A percentile compares a stretch with the other conserved stretches of the same genome.
Evolutionary conservation across 2,797 vertebrate species (phyloP).

Genomic region (Pampus argenteus): DNA sequence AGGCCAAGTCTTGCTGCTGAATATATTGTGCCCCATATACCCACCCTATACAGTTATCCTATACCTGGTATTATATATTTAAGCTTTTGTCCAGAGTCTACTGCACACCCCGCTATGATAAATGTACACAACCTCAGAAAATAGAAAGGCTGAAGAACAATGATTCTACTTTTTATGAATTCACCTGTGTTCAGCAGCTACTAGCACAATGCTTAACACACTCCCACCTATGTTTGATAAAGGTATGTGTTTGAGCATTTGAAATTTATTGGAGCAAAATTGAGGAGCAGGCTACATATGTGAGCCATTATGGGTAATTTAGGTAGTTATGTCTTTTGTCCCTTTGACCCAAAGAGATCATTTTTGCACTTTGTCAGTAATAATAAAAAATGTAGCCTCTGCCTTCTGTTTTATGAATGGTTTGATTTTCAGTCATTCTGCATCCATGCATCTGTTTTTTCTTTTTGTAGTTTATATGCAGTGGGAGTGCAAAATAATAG

Average conservation of each 20-base stretch:
- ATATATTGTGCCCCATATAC: conserved; percentile 76
- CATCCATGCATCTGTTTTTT: conserved; percentile 8
- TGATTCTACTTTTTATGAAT: conserved; percentile 73
- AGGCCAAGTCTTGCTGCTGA: conserved; percentile 73
- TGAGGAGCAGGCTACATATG: conserved; percentile 75
- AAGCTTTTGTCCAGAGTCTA: conserved; percentile 75
- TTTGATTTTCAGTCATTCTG: conserved; percentile 65
- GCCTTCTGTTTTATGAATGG: conserved; percentile 41
- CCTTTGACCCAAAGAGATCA: conserved; percentile 80
- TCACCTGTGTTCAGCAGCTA: conserved; percentile 49
- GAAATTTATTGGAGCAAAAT: conserved; percentile 76
- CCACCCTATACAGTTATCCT: conserved; percentile 65
- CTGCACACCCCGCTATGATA: conserved; percentile 76
- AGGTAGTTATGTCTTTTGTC: conserved; percentile 81
- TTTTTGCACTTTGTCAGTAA: conserved; percentile 83
- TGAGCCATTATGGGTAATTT: conserved; percentile 84
- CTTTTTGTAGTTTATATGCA: conserved; percentile 19
- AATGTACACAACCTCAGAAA: conserved; percentile 85
- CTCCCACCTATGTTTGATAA: conserved; percentile 56
- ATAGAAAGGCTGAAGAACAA: conserved; percentile 79
- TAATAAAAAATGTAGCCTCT: conserved; percentile 73
- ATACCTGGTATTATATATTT: conserved; percentile 78
- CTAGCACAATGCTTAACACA: conserved; percentile 34
- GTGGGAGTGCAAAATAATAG: conserved; percentile 22
- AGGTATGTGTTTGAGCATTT: conserved; percentile 68